phyloP scores from a whole-genome alignment of 2,888 invertebrate species.

The Hoplodrina blanda region DNA sequence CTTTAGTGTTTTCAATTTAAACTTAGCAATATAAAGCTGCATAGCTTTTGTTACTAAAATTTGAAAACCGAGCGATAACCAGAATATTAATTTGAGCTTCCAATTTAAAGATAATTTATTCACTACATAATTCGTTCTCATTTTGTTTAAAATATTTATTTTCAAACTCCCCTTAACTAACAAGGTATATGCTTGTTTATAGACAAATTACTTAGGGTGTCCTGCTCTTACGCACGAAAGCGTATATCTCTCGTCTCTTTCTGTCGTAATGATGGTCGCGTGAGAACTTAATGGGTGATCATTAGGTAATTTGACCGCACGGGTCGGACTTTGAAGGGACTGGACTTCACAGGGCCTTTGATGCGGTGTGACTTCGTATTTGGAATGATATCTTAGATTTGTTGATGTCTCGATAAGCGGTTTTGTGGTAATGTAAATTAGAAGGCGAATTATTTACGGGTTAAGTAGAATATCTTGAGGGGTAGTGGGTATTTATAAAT shows the following conservation, averaged over 20 bases:
- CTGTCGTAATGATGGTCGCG: constrained; percentile 64
- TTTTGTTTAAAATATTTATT: constrained; percentile 58
- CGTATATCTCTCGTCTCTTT: constrained; percentile 42
- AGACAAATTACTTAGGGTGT: constrained; percentile 50
- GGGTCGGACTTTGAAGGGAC: constrained; percentile 54
- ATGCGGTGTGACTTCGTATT: constrained; percentile 54
- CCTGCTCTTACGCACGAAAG: constrained; percentile 29
- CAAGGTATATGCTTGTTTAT: constrained; percentile 44
- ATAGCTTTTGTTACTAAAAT: constrained; percentile 9
- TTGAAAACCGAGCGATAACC: constrained; percentile 11
- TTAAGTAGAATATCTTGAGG: neutral
- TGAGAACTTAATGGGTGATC: constrained; percentile 68
- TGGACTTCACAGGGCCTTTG: constrained; percentile 46
- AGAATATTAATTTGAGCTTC: constrained; percentile 35
- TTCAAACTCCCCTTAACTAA: constrained; percentile 38
- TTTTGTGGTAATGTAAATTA: constrained; percentile 54
- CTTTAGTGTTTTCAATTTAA: constrained; percentile 28
- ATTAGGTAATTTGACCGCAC: constrained; percentile 74
- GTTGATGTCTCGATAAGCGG: constrained; percentile 41
- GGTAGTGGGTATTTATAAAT: neutral
- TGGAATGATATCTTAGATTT: constrained; percentile 58
- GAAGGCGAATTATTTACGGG: constrained; percentile 25
- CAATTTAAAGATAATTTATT: constrained; percentile 57
- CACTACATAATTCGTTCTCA: constrained; percentile 50
- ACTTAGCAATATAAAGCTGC: constrained; percentile 28